These are phyloP conservation scores for Erethizon dorsatum DNA, from an alignment of 2,797 vertebrate species.

Conservation along the genomic window DNA sequence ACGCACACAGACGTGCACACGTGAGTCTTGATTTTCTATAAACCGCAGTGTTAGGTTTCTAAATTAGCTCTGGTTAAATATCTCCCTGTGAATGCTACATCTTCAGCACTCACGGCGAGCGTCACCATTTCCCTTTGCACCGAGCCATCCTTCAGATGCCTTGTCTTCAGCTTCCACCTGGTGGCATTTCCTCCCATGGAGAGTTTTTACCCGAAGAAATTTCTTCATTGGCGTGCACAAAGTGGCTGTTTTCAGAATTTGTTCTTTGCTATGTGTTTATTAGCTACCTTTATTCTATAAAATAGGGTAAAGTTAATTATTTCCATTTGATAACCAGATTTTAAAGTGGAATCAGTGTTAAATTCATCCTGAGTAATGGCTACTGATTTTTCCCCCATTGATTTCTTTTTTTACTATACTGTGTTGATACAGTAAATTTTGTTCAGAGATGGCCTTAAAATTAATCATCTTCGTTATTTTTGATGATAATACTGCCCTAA, in stretches of 20 bases:
- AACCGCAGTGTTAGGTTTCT: background rate
- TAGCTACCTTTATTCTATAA: background rate
- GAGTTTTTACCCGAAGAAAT: background rate
- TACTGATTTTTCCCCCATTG: background rate
- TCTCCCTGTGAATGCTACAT: background rate
- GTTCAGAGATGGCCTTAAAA: background rate
- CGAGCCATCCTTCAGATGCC: background rate
- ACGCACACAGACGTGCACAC: background rate
- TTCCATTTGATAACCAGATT: background rate
- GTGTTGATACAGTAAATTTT: background rate
- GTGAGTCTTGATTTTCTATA: background rate
- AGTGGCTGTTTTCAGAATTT: background rate
- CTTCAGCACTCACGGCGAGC: background rate
- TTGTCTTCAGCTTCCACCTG: background rate
- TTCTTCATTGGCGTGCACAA: background rate
- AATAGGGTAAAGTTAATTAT: background rate
- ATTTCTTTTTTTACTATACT: background rate
- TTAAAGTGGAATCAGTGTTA: conserved; percentile 18
- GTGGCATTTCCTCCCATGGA: background rate
- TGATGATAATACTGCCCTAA: background rate
- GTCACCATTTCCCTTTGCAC: background rate
- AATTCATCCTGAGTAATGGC: background rate
- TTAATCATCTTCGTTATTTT: background rate
- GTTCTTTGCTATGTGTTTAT: background rate
- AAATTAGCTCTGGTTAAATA: background rate